A percentile compares a stretch with the other conserved stretches of the same genome.
phyloP scores from a whole-genome alignment of 2,888 invertebrate genomes.

The Drymonia ruficornis region DNA sequence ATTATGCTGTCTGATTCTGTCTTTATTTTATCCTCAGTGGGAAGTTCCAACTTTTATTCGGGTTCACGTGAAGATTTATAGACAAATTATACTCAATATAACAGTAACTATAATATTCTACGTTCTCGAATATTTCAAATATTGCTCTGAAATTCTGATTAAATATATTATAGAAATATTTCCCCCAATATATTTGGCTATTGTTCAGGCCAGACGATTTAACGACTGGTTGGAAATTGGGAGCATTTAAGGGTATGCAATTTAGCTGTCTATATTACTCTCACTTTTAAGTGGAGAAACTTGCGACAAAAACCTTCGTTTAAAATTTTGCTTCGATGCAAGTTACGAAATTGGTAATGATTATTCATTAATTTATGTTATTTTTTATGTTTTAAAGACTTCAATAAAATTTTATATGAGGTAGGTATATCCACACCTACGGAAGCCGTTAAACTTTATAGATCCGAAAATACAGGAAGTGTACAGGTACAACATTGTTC shows the following conservation, averaged over 20 bases:
- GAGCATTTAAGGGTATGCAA: slow-evolving; percentile 3
- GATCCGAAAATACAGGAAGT: no score
- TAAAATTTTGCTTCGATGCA: no score
- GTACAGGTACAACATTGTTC: no score
- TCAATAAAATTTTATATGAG: no score
- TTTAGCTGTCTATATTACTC: neutral
- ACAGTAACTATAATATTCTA: neutral
- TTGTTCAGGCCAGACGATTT: slow-evolving; percentile 3
- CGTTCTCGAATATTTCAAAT: no score
- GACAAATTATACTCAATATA: neutral
- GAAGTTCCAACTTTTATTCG: neutral
- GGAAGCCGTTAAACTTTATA: no score
- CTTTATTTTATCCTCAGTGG: neutral
- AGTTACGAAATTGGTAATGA: no score
- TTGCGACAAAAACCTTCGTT: no score
- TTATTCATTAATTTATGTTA: no score
- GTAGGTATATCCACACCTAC: no score
- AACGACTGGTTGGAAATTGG: neutral
- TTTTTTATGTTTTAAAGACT: no score
- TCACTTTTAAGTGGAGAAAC: neutral
- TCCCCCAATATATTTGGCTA: slow-evolving; percentile 1
- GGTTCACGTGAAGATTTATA: neutral
- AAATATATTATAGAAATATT: neutral
- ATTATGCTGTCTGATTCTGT: neutral
- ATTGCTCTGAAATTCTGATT: neutral